Percentiles rank a stretch among this genome's conserved stretches.
Conservation (phyloP, 2,113 vertebrate genomes). For the Tauraco erythrolophus region DNA sequence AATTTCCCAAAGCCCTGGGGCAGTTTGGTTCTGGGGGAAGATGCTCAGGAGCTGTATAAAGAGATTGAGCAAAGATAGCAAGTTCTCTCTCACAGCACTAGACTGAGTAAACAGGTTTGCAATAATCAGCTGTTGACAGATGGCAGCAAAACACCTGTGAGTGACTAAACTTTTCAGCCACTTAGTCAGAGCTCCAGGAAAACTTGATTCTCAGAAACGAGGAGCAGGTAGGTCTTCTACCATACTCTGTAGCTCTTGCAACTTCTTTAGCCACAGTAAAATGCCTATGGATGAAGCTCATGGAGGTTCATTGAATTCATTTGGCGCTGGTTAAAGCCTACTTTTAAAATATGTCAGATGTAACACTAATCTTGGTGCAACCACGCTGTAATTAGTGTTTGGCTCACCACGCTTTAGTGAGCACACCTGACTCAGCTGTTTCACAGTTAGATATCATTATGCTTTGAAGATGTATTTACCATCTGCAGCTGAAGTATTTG, state of each 20-base stretch:
- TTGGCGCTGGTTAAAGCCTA: slow-evolving; percentile 17
- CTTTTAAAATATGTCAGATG: slow-evolving; percentile 54
- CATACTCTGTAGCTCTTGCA: neutral
- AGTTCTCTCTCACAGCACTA: slow-evolving; percentile 23
- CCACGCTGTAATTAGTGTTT: slow-evolving; percentile 58
- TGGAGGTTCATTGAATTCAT: slow-evolving; percentile 30
- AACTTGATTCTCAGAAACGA: slow-evolving; percentile 59
- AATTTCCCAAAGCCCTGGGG: slow-evolving; percentile 36
- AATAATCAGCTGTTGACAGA: slow-evolving; percentile 73
- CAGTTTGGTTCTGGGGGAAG: neutral
- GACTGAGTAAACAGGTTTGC: slow-evolving; percentile 63
- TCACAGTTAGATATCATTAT: slow-evolving; percentile 52
- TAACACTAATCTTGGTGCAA: slow-evolving; percentile 36
- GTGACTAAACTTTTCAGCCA: slow-evolving; percentile 66
- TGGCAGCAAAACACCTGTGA: slow-evolving; percentile 70
- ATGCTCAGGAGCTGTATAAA: slow-evolving; percentile 29
- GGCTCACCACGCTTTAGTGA: slow-evolving; percentile 14
- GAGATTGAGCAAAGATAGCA: slow-evolving; percentile 54
- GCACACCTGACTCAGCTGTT: slow-evolving; percentile 71
- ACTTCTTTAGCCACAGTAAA: slow-evolving; percentile 11
- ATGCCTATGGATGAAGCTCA: slow-evolving; percentile 40
- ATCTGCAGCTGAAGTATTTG: slow-evolving; percentile 56
- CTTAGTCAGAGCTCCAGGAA: slow-evolving; percentile 68
- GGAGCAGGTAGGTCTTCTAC: slow-evolving; percentile 3
- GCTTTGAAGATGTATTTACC: slow-evolving; percentile 66